phyloP scores from a whole-genome alignment of 1,140 invertebrate genomes.

The Sycobia sp. region DNA sequence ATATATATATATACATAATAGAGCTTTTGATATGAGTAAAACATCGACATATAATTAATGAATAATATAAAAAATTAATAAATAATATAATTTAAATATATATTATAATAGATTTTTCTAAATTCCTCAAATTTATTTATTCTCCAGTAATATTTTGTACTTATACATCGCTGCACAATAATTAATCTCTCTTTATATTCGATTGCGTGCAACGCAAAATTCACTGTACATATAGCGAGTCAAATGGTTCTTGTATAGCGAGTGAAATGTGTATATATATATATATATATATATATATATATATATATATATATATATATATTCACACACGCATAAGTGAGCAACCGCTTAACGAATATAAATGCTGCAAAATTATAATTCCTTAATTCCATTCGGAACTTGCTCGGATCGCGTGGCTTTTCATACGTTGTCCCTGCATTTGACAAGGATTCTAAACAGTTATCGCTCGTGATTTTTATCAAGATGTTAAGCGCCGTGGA shows the following conservation, averaged over 20 bases:
- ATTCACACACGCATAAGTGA: constrained; percentile 28
- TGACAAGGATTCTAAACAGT: constrained; percentile 1
- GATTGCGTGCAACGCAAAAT: constrained; percentile 46
- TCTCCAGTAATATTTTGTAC: not conserved
- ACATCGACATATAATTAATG: too few species aligned
- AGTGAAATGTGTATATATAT: too few species aligned
- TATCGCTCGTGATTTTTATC: not conserved
- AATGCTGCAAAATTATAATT: constrained; percentile 55
- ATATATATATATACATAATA: too few species aligned
- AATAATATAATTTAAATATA: too few species aligned
- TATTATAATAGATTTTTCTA: too few species aligned
- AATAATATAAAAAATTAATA: too few species aligned
- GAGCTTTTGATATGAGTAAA: too few species aligned
- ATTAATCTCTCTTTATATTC: constrained; percentile 1
- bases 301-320: too few species aligned
- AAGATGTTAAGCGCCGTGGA: not conserved
- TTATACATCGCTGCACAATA: not conserved
- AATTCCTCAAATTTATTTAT: constrained; percentile 1
- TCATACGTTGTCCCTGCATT: not conserved
- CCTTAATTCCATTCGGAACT: constrained; percentile 17
- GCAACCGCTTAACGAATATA: constrained; percentile 51
- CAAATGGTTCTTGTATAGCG: too few species aligned
- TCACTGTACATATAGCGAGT: constrained; percentile 39
- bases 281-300: too few species aligned
- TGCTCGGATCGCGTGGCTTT: not conserved